phyloP scores from a whole-genome alignment of 2,888 invertebrate species.

The Hydriomena furcata region DNA sequence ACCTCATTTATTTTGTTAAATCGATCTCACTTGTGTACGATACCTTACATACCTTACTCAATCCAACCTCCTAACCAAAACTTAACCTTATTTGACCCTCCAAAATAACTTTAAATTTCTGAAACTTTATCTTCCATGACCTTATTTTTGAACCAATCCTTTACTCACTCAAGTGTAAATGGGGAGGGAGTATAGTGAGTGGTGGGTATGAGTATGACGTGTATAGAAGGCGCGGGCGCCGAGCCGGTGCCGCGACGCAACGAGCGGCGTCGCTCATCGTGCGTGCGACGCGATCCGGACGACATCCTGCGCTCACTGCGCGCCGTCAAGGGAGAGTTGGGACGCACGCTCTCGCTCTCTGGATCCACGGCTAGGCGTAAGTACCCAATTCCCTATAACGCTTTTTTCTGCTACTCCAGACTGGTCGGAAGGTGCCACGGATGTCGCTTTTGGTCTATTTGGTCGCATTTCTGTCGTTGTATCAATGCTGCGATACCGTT shows the following conservation, averaged over 20 bases:
- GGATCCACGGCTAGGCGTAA: slow-evolving; percentile 89
- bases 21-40: neutral
- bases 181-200: slow-evolving; percentile 18
- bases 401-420: slow-evolving; percentile 2
- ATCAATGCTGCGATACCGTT: neutral
- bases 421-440: slow-evolving; percentile 16
- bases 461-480: too few species aligned
- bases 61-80: too few species aligned
- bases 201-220: slow-evolving; percentile 37
- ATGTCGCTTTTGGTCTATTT: too few species aligned
- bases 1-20: too few species aligned
- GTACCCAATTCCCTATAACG: slow-evolving; percentile 56
- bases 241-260: slow-evolving; percentile 64
- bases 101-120: neutral
- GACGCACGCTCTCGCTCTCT: slow-evolving; percentile 91
- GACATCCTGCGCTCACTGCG: slow-evolving; percentile 92
- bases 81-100: too few species aligned
- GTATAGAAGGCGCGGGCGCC: slow-evolving; percentile 56
- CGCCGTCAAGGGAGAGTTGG: slow-evolving; percentile 91
- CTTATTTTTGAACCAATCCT: neutral
- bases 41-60: too few species aligned
- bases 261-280: slow-evolving; percentile 91
- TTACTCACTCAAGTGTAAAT: neutral
- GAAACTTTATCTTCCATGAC: neutral
- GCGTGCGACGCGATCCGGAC: slow-evolving; percentile 92